Percentiles rank a stretch among this genome's conserved stretches.
These are phyloP conservation scores for Elachura formosa DNA, from an alignment of 2,113 vertebrate genomes.

Conservation along the genomic window DNA sequence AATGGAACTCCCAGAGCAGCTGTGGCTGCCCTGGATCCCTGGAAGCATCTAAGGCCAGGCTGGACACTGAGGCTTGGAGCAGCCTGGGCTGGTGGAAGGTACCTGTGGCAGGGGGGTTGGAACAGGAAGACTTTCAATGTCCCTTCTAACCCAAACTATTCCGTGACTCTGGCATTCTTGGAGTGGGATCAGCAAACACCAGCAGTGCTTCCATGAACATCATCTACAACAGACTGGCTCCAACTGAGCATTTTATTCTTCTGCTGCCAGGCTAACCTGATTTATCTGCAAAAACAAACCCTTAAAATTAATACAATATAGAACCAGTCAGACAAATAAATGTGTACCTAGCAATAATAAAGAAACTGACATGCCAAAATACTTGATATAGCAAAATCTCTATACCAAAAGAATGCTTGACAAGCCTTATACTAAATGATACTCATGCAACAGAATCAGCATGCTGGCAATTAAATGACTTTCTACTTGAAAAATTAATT, in stretches of 20 bases:
- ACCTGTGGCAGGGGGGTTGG: not conserved
- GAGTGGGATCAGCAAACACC: not conserved
- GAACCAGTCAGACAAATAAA: not conserved
- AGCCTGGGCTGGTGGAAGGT: rapidly evolving
- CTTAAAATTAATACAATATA: not conserved
- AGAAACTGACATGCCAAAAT: not conserved
- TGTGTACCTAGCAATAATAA: not conserved
- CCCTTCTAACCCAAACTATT: not conserved
- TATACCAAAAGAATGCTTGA: not conserved
- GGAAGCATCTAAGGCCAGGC: rapidly evolving
- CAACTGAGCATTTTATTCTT: not conserved
- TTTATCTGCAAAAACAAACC: not conserved
- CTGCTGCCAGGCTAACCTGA: not conserved
- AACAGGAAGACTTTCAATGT: not conserved
- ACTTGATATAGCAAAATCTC: not conserved
- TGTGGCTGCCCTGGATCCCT: not conserved
- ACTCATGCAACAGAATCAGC: not conserved
- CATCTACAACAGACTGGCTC: not conserved
- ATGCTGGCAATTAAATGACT: not conserved
- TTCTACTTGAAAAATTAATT: not conserved
- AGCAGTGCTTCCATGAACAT: not conserved
- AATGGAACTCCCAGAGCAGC: not conserved
- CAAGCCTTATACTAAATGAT: not conserved
- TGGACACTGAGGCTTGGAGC: not conserved
- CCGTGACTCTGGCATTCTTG: not conserved